Evolutionary conservation across 1,140 invertebrate species (phyloP), one percentile per base, ranked within the genome.

Genomic region (Drosophila burlai): DNA sequence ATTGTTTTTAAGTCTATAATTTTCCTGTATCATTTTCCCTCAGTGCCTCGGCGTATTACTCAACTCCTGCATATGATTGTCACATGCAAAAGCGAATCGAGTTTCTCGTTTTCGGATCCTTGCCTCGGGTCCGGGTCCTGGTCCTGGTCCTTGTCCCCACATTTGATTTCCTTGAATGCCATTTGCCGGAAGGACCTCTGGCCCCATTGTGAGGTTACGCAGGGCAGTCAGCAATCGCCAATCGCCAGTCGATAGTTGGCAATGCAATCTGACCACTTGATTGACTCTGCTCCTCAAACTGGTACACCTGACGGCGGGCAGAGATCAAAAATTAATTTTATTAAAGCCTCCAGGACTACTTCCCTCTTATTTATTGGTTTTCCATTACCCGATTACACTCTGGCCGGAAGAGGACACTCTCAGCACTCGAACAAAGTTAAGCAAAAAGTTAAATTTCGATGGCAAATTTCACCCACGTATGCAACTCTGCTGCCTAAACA

Each of bases 11-110:
- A 0, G 3, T n/a, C 3, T 43, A 10, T 10, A 11, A 16, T 16
- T 3, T n/a, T 3, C 7, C 8, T 36, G 13, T 11, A 16, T 24
- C 6, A 6, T 24, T 55, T 55, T 38, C 21, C 21, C 3, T 0
- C 8, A 55, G 54, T 55, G 54, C 15, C 0, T 47, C 54, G 62
- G 58, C 59, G 60, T 83, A 84, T 76, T 83, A 83, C 73, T 84
- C 76, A 80, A 75, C 69, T 75, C 42, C 54, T 74, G 71, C 66
- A 75, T 80, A 77, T 80, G 72, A 84, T 83, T 84, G 62, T 81
- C 81, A 69, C 69, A 83, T 81, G 72, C 69, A 68, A 72, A 80
- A 80, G 50, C 40, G 60, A 49, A 62, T 65, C 45, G 36, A 67
- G 47, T 31, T 59, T 50, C 58, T 50, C 45, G 45, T 62, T 62